A percentile compares a stretch with the other conserved stretches of the same genome.
phyloP scores from a whole-genome alignment of 2,888 invertebrate species.

The Polyommatus icarus region DNA sequence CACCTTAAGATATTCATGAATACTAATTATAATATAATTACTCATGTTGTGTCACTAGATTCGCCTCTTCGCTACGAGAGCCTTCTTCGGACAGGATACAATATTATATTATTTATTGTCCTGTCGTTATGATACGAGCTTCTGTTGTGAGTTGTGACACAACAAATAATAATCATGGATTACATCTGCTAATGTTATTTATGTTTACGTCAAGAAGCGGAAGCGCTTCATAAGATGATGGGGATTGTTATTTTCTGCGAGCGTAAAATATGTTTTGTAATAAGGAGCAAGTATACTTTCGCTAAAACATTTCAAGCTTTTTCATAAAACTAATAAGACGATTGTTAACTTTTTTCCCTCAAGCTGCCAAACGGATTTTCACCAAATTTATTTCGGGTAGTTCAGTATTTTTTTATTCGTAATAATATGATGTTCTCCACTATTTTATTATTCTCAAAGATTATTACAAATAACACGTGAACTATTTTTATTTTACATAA shows the following conservation, averaged over 20 bases:
- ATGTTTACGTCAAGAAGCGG: too few relatives aligned
- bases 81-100: background rate
- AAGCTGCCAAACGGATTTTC: too few relatives aligned
- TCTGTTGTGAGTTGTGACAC: background rate
- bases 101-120: background rate
- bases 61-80: background rate
- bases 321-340: too few relatives aligned
- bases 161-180: background rate
- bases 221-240: too few relatives aligned
- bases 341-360: too few relatives aligned
- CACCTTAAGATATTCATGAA: background rate
- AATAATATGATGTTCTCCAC: too few relatives aligned
- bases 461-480: background rate
- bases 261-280: background rate
- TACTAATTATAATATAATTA: background rate
- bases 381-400: too few relatives aligned
- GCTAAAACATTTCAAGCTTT: background rate
- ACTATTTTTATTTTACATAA: background rate
- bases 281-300: background rate
- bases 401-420: too few relatives aligned
- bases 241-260: background rate
- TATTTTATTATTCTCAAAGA: background rate
- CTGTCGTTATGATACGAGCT: background rate
- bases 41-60: background rate
- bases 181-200: conserved; percentile 2